phyloP scores from a whole-genome alignment of 2,113 vertebrate genomes.

The Syrmaticus mikado region DNA sequence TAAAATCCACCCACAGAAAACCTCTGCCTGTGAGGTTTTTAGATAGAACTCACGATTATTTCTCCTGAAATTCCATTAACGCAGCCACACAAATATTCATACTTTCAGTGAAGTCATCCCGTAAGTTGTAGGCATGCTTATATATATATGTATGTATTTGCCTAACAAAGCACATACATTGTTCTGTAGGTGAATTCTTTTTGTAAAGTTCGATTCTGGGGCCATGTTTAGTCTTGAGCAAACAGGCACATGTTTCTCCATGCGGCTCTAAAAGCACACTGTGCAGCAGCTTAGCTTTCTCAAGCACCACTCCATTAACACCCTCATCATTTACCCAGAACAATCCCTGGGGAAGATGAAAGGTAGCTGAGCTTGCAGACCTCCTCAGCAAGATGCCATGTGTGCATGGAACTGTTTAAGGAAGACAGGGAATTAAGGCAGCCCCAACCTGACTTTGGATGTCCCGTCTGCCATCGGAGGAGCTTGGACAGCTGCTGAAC shows the following conservation, averaged over 20 bases:
- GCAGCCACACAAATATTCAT: not conserved
- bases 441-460: not conserved
- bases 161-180: not conserved
- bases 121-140: not conserved
- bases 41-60: not conserved
- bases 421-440: not conserved
- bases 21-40: not conserved
- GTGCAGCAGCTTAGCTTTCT: not conserved
- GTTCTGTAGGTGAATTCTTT: not conserved
- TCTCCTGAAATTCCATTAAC: not conserved
- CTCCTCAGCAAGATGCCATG: not conserved
- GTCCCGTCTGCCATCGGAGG: not conserved
- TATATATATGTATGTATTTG: not conserved
- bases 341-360: conserved; percentile 23
- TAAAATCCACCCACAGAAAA: not conserved
- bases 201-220: not conserved
- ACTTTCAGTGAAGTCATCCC: not conserved
- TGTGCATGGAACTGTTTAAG: not conserved
- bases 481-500: not conserved
- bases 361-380: conserved; percentile 12
- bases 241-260: not conserved
- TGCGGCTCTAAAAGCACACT: not conserved
- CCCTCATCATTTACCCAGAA: not conserved
- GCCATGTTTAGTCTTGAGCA: not conserved
- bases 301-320: not conserved